Evolutionary conservation across 1,140 invertebrate genomes (phyloP), one percentile per base, ranked within the genome.

Genomic region (Goniozus legneri): DNA sequence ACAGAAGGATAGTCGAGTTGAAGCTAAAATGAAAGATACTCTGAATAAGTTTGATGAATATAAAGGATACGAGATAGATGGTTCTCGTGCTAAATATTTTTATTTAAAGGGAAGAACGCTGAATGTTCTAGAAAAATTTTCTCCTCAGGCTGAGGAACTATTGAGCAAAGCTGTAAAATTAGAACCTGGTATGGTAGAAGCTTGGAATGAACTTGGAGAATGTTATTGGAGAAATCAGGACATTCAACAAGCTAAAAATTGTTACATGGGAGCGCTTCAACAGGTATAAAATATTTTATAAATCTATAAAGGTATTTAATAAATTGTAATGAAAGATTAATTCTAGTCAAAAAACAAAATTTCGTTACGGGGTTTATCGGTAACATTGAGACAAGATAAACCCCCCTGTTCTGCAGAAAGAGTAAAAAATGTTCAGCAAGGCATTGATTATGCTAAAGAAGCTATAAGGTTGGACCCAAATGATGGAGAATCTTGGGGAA

Each of bases 121-220:
- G 30, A 93, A 93, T 75, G 83, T 92, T 1, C 71, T 79, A n/a
- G 76, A 82, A 3, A 76, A 81, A 22, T 88, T 85, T 71, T 81
- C 82, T 57, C 70, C 80, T 21, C 79, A 86, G 58, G 87, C 89
- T 0, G 83, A 86, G 50, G 84, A 89, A 56, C 76, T 82, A 20
- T 71, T 94, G 15, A 87, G 87, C 20, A 90, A 89, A 75, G 85
- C 90, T 35, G 85, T 93, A 1, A 94, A 94, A 75, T 73, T 94
- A 13, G 86, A 92, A 65, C 89, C 89, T 10, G 87, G 85, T 54
- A 74, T 87, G 43, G 80, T 88, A 1, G 85, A 89, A 47, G 91
- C 90, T 3, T 95, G 91, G 91, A 93, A 93, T 67, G 86, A 92
- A 65, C 76, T 95, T 8, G 92, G 91, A 4, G 89, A 92, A 70